A percentile compares a stretch with the other conserved stretches of the same genome.
phyloP scores from a whole-genome alignment of 2,113 vertebrate genomes.

The Pithys albifrons region DNA sequence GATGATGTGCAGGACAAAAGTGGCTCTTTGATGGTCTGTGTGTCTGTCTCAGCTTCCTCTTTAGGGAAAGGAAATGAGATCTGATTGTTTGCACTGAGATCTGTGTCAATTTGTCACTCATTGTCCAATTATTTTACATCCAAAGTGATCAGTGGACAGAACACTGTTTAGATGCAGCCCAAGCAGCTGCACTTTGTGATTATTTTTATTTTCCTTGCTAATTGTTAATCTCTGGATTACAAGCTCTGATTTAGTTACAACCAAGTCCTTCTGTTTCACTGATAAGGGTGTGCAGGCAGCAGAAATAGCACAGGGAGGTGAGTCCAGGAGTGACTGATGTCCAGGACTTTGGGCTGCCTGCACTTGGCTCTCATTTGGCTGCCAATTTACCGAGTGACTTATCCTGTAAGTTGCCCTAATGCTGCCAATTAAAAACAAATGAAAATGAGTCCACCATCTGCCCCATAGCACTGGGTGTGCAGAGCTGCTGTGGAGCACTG shows the following conservation, averaged over 20 bases:
- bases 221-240: background rate
- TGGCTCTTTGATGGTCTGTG: rapidly evolving
- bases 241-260: background rate
- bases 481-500: background rate
- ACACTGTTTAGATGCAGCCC: background rate
- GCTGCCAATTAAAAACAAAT: background rate
- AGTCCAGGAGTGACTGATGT: background rate
- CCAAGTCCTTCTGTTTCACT: background rate
- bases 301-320: background rate
- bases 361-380: background rate
- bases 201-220: background rate
- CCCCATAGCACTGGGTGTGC: background rate
- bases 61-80: background rate
- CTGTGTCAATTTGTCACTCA: rapidly evolving
- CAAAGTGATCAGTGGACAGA: rapidly evolving
- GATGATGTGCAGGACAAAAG: background rate
- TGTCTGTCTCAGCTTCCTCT: background rate
- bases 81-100: background rate
- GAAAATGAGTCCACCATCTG: background rate
- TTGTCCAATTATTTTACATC: rapidly evolving
- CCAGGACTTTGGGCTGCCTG: background rate
- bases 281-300: rapidly evolving
- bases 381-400: background rate
- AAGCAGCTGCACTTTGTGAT: background rate
- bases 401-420: background rate